A percentile compares a stretch with the other conserved stretches of the same genome.
These are phyloP conservation scores for Eilema griseolum DNA, from an alignment of 2,888 invertebrate species.

Conservation along the genomic window DNA sequence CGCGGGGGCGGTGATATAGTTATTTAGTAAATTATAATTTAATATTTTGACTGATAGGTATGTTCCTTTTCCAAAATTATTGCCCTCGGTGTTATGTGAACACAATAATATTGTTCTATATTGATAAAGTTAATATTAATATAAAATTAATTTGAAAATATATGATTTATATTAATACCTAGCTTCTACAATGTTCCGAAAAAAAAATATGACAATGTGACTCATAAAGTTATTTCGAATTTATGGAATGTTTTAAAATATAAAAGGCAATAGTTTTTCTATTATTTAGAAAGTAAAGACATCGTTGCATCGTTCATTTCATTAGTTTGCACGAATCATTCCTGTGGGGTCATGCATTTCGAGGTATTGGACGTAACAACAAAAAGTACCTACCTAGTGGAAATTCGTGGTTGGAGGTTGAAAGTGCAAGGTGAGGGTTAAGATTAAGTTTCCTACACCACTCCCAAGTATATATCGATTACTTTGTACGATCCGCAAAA, in stretches of 20 bases:
- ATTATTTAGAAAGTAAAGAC: slow-evolving; percentile 62
- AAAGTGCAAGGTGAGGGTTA: slow-evolving; percentile 39
- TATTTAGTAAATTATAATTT: slow-evolving; percentile 45
- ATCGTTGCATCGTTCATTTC: slow-evolving; percentile 77
- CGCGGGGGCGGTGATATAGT: slow-evolving; percentile 32
- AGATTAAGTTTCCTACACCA: slow-evolving; percentile 22
- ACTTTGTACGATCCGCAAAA: no score
- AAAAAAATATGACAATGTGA: slow-evolving; percentile 44
- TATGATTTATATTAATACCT: slow-evolving; percentile 46
- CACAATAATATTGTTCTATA: slow-evolving; percentile 53
- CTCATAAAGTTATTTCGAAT: slow-evolving; percentile 44
- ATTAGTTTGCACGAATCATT: slow-evolving; percentile 89
- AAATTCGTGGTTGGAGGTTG: slow-evolving; percentile 17
- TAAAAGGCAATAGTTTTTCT: slow-evolving; percentile 61
- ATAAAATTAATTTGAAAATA: slow-evolving; percentile 38
- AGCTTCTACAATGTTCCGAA: slow-evolving; percentile 44
- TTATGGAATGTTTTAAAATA: slow-evolving; percentile 45
- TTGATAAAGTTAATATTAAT: slow-evolving; percentile 34
- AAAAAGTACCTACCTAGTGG: slow-evolving; percentile 22
- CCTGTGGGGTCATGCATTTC: slow-evolving; percentile 76
- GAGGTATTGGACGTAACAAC: slow-evolving; percentile 53
- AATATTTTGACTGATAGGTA: slow-evolving; percentile 62
- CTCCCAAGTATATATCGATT: neutral
- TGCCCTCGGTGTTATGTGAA: slow-evolving; percentile 56
- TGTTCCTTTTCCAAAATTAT: slow-evolving; percentile 58